phyloP scores from a whole-genome alignment of 2,797 vertebrate genomes.

The Varecia variegata region DNA sequence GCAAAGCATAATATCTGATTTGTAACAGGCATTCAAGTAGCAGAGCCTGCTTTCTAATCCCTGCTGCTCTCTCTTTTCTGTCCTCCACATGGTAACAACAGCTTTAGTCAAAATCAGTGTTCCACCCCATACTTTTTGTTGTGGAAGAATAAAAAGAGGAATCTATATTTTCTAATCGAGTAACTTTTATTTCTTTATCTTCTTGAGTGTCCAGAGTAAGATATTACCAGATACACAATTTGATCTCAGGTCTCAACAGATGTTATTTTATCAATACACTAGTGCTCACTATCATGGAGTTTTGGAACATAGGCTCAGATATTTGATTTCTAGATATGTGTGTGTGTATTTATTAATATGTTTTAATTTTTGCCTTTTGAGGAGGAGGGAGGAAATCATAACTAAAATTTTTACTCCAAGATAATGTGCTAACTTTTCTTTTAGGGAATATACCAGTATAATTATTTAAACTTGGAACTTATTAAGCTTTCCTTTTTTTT shows the following conservation, averaged over 20 bases:
- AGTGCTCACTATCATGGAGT: not conserved
- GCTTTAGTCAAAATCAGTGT: not conserved
- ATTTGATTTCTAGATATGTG: not conserved
- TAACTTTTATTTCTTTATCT: not conserved
- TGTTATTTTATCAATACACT: not conserved
- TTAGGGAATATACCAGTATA: conserved; percentile 16
- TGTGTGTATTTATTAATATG: not conserved
- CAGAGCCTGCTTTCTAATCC: not conserved
- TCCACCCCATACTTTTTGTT: not conserved
- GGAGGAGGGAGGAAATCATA: not conserved
- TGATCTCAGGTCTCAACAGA: not conserved
- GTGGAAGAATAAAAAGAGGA: not conserved
- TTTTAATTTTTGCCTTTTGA: not conserved
- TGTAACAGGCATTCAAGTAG: not conserved
- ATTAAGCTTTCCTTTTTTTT: not conserved
- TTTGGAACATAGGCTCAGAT: not conserved
- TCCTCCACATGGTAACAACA: not conserved
- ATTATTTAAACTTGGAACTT: conserved; percentile 64
- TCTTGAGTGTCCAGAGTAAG: not conserved
- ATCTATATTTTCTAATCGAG: not conserved
- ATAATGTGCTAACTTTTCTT: conserved; percentile 17
- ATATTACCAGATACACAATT: not conserved
- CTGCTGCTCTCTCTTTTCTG: not conserved
- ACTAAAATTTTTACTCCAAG: not conserved
- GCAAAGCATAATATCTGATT: conserved; percentile 61